Base-by-base conservation (phyloP, 1,140 invertebrate species). In the Lutraria rhynchaena region DNA sequence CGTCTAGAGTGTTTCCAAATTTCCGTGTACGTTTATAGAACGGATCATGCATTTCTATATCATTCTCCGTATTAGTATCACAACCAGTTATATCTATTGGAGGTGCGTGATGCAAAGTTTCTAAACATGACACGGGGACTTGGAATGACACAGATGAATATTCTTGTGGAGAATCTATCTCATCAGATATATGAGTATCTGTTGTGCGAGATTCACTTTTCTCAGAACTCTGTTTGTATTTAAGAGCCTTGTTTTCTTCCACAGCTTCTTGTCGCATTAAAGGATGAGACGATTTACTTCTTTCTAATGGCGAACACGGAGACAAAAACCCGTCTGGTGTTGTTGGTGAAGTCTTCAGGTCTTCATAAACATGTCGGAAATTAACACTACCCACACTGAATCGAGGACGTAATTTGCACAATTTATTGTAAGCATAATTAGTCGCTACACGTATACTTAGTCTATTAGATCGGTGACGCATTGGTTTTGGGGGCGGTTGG, bases 331-430 rank as follows among this genome's bases (percentile, higher is more conserved):
- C 37, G 24, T 65, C 78, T 24, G 69, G 57, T 61, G 78, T 55
- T 3, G 55, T 37, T 13, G 76, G 51, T 11, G 63, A 69, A 19
- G 4, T n/a, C 33, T 80, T 80, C 41, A 80, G 27, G 49, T 60
- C 61, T 46, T 57, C 51, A 60, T 80, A 80, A 13, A 70, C 76
- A 33, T 44, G 53, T 41, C 31, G 35, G 22, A 51, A 60, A 22
- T 46, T 44, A 24, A 70, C 31, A 13, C 35, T 51, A 3, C 78
- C 78, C 2, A 81, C 55, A 55, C 78, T 81, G 19, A 73, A 74
- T 58, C 78, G 22, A 19, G 78, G 78, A 5, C 78, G 55, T 31
- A 81, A 41, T 74, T 81, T 81, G 33, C 78, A 81, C 22, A 81
- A 41, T 73, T 81, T 81, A 19, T 22, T 46, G 24, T 65, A 63